Base-by-base conservation (phyloP, 2,888 invertebrate genomes). In the Trissoscelio sp. region DNA sequence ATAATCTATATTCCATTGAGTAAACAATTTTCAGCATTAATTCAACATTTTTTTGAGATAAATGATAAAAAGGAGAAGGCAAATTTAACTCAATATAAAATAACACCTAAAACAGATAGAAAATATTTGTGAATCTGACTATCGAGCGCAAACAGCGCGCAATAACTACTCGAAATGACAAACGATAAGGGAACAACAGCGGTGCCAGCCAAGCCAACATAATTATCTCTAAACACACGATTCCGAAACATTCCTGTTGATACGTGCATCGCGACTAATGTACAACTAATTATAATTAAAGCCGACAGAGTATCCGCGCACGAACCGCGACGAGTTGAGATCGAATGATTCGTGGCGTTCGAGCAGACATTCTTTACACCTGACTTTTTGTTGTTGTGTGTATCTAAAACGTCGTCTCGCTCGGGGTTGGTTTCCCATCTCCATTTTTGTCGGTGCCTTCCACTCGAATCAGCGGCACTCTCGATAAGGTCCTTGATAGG, bases 391-490 rank as follows among this genome's bases (percentile, higher is more conserved):
- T 78, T 66, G 79, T 55, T 86, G 86, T 84, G 83, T 53, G 34
- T 46, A 58, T 73, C 64, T 72, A 60, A 79, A 53, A 72, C 58
- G 72, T 79, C 66, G 60, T 42, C 44, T 60, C 57, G 31, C 85
- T 83, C 86, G 84, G 83, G 84, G 81, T 86, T 78, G 83, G 74
- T 67, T 82, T 75, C 75, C 79, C 70, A 57, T 67, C 73, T 81
- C 57, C 73, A 81, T 72, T 83, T 82, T 83, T 79, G 79, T 51
- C 70, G 70, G 82, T 66, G 74, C 80, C 44, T 58, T 20, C 48
- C 39, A 55, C 80, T 85, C 87, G 85, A 87, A 88, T 88, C 86
- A 86, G 83, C 85, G 86, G 85, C 84, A 87, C 87, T 85, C 83
- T 82, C 79, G 87, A 88, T 88, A 87, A 88, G 82, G 85, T 83